Evolutionary conservation across 1,140 invertebrate genomes (phyloP).

Genomic region (Drosophila chauvacae): DNA sequence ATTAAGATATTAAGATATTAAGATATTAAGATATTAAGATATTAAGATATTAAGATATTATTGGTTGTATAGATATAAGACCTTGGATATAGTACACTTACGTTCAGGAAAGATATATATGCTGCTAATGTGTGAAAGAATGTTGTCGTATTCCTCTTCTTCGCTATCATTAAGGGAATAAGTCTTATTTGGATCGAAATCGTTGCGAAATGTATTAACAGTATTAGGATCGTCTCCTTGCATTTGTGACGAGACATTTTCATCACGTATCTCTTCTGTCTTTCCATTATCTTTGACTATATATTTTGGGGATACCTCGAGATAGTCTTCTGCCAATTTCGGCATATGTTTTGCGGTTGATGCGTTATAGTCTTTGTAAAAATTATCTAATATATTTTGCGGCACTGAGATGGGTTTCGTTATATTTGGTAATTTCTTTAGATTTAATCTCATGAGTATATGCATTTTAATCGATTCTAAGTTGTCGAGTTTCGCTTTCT

Average conservation of each 20-base stretch:
- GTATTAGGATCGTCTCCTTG: slow-evolving; percentile 61
- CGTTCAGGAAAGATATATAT: slow-evolving; percentile 76
- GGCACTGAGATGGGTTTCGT: slow-evolving; percentile 69
- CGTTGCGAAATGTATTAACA: slow-evolving; percentile 28
- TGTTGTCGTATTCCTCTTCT: slow-evolving; percentile 58
- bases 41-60: background rate
- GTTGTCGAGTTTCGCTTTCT: slow-evolving; percentile 74
- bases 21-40: background rate
- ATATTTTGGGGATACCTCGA: background rate
- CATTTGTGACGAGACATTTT: slow-evolving; percentile 51
- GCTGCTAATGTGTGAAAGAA: slow-evolving; percentile 71
- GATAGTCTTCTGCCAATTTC: background rate
- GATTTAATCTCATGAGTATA: slow-evolving; percentile 70
- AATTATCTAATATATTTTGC: slow-evolving; percentile 69
- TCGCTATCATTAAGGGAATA: slow-evolving; percentile 16
- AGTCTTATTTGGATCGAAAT: slow-evolving; percentile 10
- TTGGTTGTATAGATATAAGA: too few species aligned
- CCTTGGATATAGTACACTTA: slow-evolving; percentile 49
- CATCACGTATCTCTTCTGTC: slow-evolving; percentile 1
- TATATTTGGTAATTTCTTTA: slow-evolving; percentile 74
- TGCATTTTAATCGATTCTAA: slow-evolving; percentile 80
- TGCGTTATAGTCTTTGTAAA: slow-evolving; percentile 68
- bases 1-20: slow-evolving; percentile 1
- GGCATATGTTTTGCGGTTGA: slow-evolving; percentile 13
- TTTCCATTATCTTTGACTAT: background rate